A percentile compares a stretch with the other conserved stretches of the same genome.
These are phyloP conservation scores for Ianthella basta DNA, from an alignment of 37 sponge, comb jelly and placozoan species.

Conservation along the genomic window DNA sequence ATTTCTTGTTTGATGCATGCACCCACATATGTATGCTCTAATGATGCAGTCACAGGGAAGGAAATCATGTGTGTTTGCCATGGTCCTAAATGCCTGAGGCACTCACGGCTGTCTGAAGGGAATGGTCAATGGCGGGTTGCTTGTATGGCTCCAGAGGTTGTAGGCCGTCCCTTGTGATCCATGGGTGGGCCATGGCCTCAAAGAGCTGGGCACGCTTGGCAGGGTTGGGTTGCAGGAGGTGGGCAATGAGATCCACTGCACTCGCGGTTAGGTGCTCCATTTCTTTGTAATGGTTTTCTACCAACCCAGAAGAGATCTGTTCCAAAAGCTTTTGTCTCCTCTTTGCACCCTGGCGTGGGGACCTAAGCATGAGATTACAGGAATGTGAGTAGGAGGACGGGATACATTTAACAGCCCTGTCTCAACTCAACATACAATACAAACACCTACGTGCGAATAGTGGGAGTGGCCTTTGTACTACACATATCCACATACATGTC, in stretches of 20 bases:
- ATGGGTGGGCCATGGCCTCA: conserved; percentile 89
- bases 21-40: no score
- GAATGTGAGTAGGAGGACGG: no score
- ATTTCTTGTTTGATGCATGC: no score
- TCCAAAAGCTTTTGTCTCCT: conserved; percentile 88
- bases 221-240: conserved; percentile 87
- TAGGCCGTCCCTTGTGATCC: conserved; percentile 92
- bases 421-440: no score
- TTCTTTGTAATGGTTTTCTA: conserved; percentile 81
- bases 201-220: conserved; percentile 55
- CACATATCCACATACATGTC: no score
- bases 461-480: no score
- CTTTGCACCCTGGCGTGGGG: conserved; percentile 87
- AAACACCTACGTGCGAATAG: no score
- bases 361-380: conserved; percentile 6
- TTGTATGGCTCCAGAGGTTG: conserved; percentile 84
- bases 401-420: no score
- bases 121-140: conserved; percentile 56
- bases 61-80: no score
- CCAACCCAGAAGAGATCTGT: conserved; percentile 86
- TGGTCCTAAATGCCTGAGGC: no score
- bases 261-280: conserved; percentile 72
- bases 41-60: no score
- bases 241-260: conserved; percentile 39
- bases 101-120: conserved; percentile 63